Evolutionary conservation across 2,888 invertebrate genomes (phyloP).

Genomic region (Pristionchus maxplancki): DNA sequence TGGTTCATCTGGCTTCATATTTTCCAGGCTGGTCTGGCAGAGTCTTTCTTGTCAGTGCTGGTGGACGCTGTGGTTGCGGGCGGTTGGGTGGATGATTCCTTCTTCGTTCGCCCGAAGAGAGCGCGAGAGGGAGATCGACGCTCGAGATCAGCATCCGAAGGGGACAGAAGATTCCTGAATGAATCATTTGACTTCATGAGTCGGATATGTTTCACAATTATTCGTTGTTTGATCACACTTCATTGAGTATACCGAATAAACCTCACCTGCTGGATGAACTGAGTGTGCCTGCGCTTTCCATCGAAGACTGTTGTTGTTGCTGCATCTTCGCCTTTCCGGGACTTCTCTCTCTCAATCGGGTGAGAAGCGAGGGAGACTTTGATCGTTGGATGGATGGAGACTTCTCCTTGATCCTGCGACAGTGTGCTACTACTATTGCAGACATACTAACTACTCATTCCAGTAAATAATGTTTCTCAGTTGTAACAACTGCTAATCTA

Average conservation of each 20-base stretch:
- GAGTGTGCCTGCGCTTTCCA: constrained; percentile 61
- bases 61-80: not conserved
- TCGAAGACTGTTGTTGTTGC: constrained; percentile 55
- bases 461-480: too few relatives aligned
- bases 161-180: constrained; percentile 68
- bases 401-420: constrained; percentile 60
- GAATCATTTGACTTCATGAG: not conserved
- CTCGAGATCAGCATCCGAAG: constrained; percentile 68
- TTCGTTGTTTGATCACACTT: too few relatives aligned
- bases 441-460: too few relatives aligned
- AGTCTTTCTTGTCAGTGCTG: not conserved
- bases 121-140: constrained; percentile 69
- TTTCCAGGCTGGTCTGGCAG: constrained; percentile 43
- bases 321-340: constrained; percentile 68
- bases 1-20: constrained; percentile 23
- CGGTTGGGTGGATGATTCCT: constrained; percentile 57
- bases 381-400: constrained; percentile 56
- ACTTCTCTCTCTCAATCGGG: constrained; percentile 70
- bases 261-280: constrained; percentile 65
- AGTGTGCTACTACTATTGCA: too few relatives aligned
- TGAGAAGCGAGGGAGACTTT: constrained; percentile 71
- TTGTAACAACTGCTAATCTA: too few relatives aligned
- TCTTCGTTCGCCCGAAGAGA: constrained; percentile 65
- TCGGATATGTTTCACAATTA: too few relatives aligned
- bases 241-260: too few relatives aligned